A percentile compares a stretch with the other conserved stretches of the same genome.
phyloP scores from a whole-genome alignment of 1,140 invertebrate species.

The Scaptomyza hsui region DNA sequence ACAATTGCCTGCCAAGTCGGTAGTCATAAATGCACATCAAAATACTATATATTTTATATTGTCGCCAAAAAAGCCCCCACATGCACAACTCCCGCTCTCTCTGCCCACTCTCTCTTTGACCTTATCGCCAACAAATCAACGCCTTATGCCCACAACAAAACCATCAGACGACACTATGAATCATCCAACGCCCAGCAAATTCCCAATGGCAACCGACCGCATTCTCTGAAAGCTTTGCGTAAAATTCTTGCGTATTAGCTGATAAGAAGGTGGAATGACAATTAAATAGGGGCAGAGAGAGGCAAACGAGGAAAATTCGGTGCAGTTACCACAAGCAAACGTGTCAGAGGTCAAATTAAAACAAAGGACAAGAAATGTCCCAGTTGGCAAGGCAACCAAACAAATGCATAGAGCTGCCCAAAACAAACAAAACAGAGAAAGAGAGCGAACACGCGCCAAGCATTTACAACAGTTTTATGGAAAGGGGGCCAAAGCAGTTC shows the following conservation, averaged over 20 bases:
- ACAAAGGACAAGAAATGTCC: slow-evolving; percentile 10
- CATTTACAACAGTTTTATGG: neutral
- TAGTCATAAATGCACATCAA: neutral
- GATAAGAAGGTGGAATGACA: slow-evolving; percentile 36
- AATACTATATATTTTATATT: no score
- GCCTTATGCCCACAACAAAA: slow-evolving; percentile 16
- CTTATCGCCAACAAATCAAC: slow-evolving; percentile 42
- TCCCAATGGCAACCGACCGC: neutral
- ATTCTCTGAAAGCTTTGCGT: slow-evolving; percentile 41
- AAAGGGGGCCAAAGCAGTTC: neutral
- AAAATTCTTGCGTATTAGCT: slow-evolving; percentile 35
- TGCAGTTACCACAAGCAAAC: neutral
- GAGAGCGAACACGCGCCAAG: neutral
- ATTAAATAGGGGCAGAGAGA: neutral
- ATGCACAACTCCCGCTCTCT: neutral
- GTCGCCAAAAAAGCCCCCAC: neutral
- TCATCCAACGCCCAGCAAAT: slow-evolving; percentile 19
- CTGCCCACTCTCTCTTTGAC: neutral
- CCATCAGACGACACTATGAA: neutral
- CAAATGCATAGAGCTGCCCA: slow-evolving; percentile 5
- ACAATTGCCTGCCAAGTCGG: neutral
- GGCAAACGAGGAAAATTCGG: neutral
- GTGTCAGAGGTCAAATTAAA: slow-evolving; percentile 5
- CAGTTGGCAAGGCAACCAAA: slow-evolving; percentile 12
- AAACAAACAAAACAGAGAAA: slow-evolving; percentile 19